Evolutionary conservation across 2,113 vertebrate species (phyloP).

Genomic region (Cheilinus undulatus): DNA sequence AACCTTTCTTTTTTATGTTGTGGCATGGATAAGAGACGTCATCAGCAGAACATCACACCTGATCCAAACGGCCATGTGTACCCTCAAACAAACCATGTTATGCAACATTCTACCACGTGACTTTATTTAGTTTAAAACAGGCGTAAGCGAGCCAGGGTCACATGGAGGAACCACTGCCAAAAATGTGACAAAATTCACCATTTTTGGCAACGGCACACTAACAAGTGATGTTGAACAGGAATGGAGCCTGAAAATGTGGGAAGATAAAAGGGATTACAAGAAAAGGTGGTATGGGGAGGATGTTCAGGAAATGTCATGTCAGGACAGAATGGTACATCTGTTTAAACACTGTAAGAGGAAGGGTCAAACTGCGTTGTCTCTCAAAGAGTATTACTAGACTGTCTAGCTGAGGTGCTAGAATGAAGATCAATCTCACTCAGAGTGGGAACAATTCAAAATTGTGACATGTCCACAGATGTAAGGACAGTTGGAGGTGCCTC

Average conservation of each 20-base stretch:
- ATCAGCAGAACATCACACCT: not conserved
- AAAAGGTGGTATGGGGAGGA: not conserved
- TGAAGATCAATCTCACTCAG: no score
- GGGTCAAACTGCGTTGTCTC: no score
- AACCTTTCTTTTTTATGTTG: not conserved
- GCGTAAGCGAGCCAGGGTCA: not conserved
- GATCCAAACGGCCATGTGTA: not conserved
- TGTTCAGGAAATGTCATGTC: constrained; percentile 20
- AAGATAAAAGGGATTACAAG: not conserved
- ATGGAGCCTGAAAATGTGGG: not conserved
- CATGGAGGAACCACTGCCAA: not conserved
- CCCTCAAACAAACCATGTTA: not conserved
- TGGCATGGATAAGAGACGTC: not conserved
- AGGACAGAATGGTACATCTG: constrained; percentile 47
- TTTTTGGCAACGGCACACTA: not conserved
- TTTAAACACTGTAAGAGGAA: constrained; percentile 35
- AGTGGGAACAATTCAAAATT: not conserved
- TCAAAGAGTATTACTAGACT: no score
- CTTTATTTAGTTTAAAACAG: no score
- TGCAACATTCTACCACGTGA: not conserved
- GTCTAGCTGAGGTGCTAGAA: no score
- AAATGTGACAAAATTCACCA: not conserved
- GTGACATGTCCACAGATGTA: not conserved
- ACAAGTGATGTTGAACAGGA: not conserved
- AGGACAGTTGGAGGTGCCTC: not conserved